Conservation (phyloP, 2,888 invertebrate genomes). For the Chesias legatella region DNA sequence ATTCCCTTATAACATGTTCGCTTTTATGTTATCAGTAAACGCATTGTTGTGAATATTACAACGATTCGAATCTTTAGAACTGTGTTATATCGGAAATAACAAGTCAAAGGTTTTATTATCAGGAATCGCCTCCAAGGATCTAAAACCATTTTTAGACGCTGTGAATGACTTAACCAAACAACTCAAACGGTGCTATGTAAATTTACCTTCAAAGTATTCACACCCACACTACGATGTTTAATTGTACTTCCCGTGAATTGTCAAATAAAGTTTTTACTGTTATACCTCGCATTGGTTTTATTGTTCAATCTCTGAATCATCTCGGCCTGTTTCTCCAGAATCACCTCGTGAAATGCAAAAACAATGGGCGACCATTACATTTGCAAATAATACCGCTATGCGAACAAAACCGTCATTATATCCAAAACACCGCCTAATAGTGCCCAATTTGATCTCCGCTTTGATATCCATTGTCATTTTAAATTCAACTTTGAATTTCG, state of each 20-base stretch:
- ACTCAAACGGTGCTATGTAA: constrained; percentile 34
- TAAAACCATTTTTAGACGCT: constrained; percentile 20
- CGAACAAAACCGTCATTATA: constrained; percentile 38
- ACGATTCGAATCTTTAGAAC: too few species aligned
- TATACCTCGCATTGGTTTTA: constrained; percentile 17
- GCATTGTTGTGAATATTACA: too few species aligned
- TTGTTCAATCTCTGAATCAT: constrained; percentile 27
- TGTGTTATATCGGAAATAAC: background rate
- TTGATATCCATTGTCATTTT: constrained; percentile 48
- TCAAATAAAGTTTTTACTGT: constrained; percentile 34
- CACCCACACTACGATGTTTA: constrained; percentile 45
- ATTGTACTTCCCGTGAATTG: constrained; percentile 43
- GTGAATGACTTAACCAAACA: constrained; percentile 23
- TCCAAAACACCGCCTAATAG: constrained; percentile 38
- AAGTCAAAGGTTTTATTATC: background rate
- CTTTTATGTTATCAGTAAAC: background rate
- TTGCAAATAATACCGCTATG: constrained; percentile 42
- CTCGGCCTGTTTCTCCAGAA: constrained; percentile 27
- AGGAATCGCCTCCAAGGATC: constrained; percentile 10
- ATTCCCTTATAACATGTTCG: too few species aligned
- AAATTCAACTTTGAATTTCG: constrained; percentile 45
- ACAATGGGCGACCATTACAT: constrained; percentile 34
- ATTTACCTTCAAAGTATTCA: constrained; percentile 28
- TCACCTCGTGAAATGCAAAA: constrained; percentile 30
- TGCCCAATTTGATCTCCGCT: constrained; percentile 49